These are phyloP conservation scores for Alethe castanea DNA, from an alignment of 2,113 vertebrate species.

Conservation along the genomic window DNA sequence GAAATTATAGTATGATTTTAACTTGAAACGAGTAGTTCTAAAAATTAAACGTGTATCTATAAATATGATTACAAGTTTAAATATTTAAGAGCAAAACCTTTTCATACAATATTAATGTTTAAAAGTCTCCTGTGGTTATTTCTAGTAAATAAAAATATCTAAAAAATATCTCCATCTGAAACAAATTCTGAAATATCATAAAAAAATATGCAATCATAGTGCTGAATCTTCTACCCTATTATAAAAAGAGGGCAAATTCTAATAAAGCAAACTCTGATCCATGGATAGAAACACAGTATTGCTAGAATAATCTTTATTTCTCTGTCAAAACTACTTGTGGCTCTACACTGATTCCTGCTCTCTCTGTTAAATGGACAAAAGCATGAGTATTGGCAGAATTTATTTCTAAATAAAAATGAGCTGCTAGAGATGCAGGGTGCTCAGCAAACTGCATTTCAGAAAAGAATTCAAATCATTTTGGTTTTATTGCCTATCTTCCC, in stretches of 20 bases:
- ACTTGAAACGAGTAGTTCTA: not conserved
- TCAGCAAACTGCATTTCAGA: constrained; percentile 28
- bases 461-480: constrained; percentile 27
- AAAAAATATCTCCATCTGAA: constrained; percentile 7
- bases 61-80: constrained; percentile 16
- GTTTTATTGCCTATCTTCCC: not conserved
- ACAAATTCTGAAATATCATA: constrained; percentile 49
- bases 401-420: constrained; percentile 48
- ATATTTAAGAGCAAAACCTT: not conserved
- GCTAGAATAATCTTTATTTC: not conserved
- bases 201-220: constrained; percentile 3
- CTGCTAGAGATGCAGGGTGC: constrained; percentile 17
- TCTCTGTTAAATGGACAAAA: constrained; percentile 13
- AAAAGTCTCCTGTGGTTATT: not conserved
- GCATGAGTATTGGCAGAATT: not conserved
- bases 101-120: not conserved
- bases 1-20: not conserved
- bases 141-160: constrained; percentile 34
- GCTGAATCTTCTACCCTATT: not conserved
- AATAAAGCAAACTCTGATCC: not conserved
- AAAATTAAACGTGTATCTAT: constrained; percentile 9
- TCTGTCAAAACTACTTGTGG: constrained; percentile 1
- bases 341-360: not conserved
- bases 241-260: not conserved
- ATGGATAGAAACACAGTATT: not conserved